Conservation (phyloP, 2,797 vertebrate genomes). For the Loriculus beryllinus region DNA sequence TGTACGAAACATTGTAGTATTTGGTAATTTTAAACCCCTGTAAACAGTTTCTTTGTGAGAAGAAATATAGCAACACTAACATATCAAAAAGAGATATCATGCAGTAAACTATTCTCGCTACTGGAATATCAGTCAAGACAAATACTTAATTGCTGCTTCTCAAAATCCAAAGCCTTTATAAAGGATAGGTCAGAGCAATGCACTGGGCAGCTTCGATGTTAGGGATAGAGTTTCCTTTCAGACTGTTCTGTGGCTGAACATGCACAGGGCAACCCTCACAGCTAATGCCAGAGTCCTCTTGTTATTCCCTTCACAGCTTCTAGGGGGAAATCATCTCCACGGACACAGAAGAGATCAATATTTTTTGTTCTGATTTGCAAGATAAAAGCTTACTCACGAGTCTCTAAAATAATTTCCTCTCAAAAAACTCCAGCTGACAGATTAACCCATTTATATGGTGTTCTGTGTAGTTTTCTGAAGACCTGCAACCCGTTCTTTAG, state of each 20-base stretch:
- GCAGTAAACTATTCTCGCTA: neutral
- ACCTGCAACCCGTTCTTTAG: neutral
- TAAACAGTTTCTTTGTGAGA: neutral
- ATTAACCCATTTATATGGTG: neutral
- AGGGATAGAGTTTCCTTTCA: neutral
- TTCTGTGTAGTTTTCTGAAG: neutral
- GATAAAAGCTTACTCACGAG: neutral
- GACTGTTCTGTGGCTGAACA: neutral
- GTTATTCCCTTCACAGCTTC: neutral
- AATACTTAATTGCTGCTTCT: neutral
- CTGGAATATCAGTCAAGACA: neutral
- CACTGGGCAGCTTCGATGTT: neutral
- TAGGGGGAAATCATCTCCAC: neutral
- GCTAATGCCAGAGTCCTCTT: neutral
- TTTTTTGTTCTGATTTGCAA: neutral
- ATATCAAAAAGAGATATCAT: neutral
- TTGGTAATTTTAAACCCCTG: neutral
- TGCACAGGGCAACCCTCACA: neutral
- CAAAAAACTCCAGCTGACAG: neutral
- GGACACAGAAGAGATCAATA: neutral
- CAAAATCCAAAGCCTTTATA: neutral
- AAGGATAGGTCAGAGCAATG: neutral
- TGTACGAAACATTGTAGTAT: neutral
- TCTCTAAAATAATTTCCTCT: neutral
- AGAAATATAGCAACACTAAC: neutral